These are phyloP conservation scores for Epizoanthus scotinus DNA, from an alignment of 92 coral and sea anemone genomes.

Conservation along the genomic window DNA sequence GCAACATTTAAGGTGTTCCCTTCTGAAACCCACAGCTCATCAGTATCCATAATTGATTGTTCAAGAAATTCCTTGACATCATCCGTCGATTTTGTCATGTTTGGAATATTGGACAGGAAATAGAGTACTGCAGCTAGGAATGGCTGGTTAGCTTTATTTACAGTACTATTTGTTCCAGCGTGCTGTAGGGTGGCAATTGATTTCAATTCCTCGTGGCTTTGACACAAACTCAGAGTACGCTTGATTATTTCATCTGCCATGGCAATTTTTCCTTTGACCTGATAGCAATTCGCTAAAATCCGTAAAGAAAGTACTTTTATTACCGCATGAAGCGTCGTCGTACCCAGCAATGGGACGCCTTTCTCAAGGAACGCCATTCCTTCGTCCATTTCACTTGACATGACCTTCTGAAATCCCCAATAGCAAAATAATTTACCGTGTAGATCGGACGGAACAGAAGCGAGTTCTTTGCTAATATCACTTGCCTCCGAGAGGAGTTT, in stretches of 20 bases:
- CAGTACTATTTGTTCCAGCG: background rate
- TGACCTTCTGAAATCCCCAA: background rate
- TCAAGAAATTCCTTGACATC: background rate
- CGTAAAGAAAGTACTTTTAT: background rate
- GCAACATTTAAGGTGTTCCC: background rate
- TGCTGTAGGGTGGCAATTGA: background rate
- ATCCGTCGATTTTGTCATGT: background rate
- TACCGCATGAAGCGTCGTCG: background rate
- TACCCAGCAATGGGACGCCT: background rate
- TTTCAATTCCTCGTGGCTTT: background rate
- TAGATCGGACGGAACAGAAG: background rate
- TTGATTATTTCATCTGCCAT: background rate
- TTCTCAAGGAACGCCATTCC: slow-evolving; percentile 6
- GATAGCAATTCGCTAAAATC: background rate
- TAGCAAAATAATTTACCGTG: slow-evolving; percentile 1
- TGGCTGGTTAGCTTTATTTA: background rate
- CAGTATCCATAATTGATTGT: background rate
- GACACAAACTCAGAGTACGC: background rate
- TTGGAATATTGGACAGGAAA: background rate
- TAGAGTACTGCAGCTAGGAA: background rate
- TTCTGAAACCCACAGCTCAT: background rate
- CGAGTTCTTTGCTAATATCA: background rate
- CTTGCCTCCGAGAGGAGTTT: background rate
- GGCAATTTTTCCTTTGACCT: background rate
- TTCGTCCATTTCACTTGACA: background rate